phyloP scores from a whole-genome alignment of 2,113 vertebrate genomes.

The Forbesichthys agassizii region DNA sequence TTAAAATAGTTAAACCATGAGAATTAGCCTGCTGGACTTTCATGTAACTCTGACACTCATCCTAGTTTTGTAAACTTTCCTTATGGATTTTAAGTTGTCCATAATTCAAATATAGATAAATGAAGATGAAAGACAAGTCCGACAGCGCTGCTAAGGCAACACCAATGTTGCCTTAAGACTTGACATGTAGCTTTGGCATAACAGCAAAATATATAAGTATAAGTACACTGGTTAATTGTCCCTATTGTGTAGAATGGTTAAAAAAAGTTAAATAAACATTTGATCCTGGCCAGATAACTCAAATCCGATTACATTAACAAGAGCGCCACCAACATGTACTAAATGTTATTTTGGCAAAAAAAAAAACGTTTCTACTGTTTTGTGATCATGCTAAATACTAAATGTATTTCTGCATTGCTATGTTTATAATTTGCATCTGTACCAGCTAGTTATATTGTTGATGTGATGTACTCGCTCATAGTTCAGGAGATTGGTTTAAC shows the following conservation, averaged over 20 bases:
- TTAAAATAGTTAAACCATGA: too few relatives aligned
- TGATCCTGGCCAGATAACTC: not conserved
- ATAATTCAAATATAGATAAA: not conserved
- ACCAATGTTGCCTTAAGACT: not conserved
- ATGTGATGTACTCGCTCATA: not conserved
- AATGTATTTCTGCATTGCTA: slow-evolving; percentile 16
- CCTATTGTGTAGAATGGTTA: not conserved
- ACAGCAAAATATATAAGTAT: not conserved
- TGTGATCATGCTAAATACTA: not conserved
- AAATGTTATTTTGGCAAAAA: not conserved
- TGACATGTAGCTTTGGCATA: not conserved
- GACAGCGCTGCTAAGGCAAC: not conserved
- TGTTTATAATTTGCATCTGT: slow-evolving; percentile 28
- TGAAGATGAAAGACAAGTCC: not conserved
- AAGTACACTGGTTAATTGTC: not conserved
- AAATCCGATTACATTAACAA: not conserved
- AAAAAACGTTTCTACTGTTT: too few relatives aligned
- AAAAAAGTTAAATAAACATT: too few relatives aligned
- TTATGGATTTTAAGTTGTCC: not conserved
- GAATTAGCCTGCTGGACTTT: not conserved
- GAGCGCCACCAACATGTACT: not conserved
- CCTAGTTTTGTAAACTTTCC: not conserved
- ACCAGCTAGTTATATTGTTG: not conserved
- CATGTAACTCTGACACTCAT: not conserved
- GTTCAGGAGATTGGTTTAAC: slow-evolving; percentile 6